These are phyloP conservation scores for Sphenopsis melanotis DNA, from an alignment of 2,797 vertebrate species.

Conservation along the genomic window DNA sequence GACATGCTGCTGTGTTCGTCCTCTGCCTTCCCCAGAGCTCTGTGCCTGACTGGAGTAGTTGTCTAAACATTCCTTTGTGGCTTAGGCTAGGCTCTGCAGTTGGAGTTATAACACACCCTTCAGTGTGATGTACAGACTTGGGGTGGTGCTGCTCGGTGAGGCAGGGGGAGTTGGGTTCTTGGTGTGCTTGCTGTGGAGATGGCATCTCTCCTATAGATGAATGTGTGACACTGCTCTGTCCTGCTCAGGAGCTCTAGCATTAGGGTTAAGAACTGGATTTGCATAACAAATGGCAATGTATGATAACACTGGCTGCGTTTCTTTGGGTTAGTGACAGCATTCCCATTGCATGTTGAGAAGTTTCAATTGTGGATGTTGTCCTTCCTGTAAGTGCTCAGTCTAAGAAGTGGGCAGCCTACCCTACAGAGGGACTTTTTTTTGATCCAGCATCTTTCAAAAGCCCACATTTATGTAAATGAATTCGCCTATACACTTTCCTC, in stretches of 20 bases:
- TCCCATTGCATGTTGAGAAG: background rate
- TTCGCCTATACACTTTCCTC: background rate
- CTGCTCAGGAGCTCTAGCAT: background rate
- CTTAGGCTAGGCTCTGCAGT: background rate
- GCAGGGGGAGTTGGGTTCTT: background rate
- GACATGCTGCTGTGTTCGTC: rapidly evolving
- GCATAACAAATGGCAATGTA: background rate
- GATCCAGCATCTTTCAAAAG: background rate
- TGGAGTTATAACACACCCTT: background rate
- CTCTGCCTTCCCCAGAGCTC: background rate
- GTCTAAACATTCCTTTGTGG: background rate
- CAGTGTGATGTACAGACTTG: background rate
- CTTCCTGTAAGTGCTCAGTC: background rate
- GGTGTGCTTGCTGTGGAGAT: rapidly evolving
- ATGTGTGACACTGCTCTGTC: background rate
- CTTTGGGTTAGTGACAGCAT: background rate
- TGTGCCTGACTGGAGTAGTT: background rate
- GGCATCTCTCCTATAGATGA: background rate
- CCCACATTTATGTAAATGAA: slow-evolving; percentile 11
- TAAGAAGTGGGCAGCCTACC: background rate
- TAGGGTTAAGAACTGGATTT: background rate
- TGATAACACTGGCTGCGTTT: background rate
- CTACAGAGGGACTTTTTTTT: background rate
- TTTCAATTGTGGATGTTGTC: background rate
- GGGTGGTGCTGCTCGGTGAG: background rate